Percentiles rank a stretch among this genome's conserved stretches.
These are phyloP conservation scores for Misgurnus mizolepis DNA, from an alignment of 2,113 vertebrate genomes.

Conservation along the genomic window DNA sequence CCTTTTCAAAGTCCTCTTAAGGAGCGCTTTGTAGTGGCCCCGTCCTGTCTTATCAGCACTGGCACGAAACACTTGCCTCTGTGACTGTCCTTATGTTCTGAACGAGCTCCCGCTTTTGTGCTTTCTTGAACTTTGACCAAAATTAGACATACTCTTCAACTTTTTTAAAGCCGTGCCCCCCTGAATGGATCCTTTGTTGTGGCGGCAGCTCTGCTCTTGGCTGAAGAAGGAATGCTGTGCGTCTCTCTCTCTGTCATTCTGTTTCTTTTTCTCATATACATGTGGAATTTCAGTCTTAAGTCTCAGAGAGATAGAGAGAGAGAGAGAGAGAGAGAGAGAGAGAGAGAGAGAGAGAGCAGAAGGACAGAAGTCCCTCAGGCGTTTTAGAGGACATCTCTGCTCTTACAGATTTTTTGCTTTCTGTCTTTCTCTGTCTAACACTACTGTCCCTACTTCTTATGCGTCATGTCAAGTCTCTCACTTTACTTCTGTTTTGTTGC, in stretches of 20 bases:
- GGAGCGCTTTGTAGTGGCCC: constrained; percentile 71
- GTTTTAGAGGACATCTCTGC: constrained; percentile 43
- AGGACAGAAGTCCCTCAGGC: constrained; percentile 58
- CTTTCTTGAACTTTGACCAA: constrained; percentile 80
- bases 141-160: constrained; percentile 82
- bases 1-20: constrained; percentile 67
- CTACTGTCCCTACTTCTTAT: constrained; percentile 13
- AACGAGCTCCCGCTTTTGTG: constrained; percentile 75
- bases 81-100: constrained; percentile 78
- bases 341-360: constrained; percentile 35
- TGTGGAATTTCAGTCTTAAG: constrained; percentile 69
- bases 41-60: constrained; percentile 73
- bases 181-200: constrained; percentile 78
- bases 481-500: constrained; percentile 13
- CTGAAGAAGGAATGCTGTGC: constrained; percentile 60
- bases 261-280: constrained; percentile 62
- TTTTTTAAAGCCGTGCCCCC: constrained; percentile 72
- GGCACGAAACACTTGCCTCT: constrained; percentile 75
- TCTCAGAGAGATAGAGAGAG: constrained; percentile 36
- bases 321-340: constrained; percentile 26
- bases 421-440: constrained; percentile 46
- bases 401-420: constrained; percentile 48
- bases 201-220: constrained; percentile 63
- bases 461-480: background rate
- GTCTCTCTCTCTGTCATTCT: constrained; percentile 42